Percentiles rank a stretch among this genome's conserved stretches.
Conservation (phyloP, 2,888 invertebrate species). For the Stenurella melanura region DNA sequence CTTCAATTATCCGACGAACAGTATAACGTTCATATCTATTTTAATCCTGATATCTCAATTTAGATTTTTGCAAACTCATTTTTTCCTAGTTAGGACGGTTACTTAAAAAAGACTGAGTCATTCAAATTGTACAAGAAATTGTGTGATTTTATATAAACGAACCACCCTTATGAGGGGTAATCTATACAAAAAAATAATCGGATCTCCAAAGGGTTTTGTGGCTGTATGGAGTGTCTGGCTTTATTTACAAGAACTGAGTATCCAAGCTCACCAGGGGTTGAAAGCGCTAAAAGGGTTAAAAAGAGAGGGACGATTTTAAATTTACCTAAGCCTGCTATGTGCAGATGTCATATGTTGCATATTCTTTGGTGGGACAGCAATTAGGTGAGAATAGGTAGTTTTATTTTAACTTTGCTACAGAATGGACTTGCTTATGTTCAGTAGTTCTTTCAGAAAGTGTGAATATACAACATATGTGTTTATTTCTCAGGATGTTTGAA, state of each 20-base stretch:
- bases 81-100: not conserved
- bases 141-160: constrained; percentile 70
- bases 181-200: constrained; percentile 72
- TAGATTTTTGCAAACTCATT: constrained; percentile 22
- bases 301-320: constrained; percentile 47
- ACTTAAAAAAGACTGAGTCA: constrained; percentile 25
- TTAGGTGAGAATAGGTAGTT: constrained; percentile 42
- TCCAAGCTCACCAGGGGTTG: constrained; percentile 51
- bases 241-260: constrained; percentile 65
- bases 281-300: constrained; percentile 53
- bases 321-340: constrained; percentile 60
- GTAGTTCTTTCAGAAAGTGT: not conserved
- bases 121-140: constrained; percentile 59
- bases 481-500: not conserved
- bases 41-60: constrained; percentile 13
- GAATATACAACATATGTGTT: not conserved
- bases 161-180: constrained; percentile 70
- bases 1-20: too few relatives aligned
- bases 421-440: not conserved
- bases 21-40: too few relatives aligned
- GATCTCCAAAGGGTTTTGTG: constrained; percentile 72
- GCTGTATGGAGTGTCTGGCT: constrained; percentile 72
- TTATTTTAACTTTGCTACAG: not conserved
- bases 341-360: constrained; percentile 64
- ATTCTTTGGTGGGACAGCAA: constrained; percentile 48